Percentiles rank a stretch among this genome's conserved stretches.
Evolutionary conservation across 1,140 invertebrate genomes (phyloP).

Genomic region (Lasioglossum albipes): DNA sequence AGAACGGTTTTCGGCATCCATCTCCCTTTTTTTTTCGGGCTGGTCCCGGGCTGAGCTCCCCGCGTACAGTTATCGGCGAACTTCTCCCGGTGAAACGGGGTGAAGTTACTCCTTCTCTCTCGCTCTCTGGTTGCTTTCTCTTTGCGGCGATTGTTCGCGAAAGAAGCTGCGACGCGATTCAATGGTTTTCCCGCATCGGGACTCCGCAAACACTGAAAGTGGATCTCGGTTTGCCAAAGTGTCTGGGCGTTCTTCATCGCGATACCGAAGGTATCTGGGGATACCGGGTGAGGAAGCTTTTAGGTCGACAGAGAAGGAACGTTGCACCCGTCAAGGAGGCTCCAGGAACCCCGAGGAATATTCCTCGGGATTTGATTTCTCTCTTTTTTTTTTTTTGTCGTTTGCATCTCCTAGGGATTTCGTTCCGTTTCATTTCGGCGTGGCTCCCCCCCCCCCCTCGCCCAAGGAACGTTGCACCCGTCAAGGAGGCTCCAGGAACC

Average conservation of each 20-base stretch:
- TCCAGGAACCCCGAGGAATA: neutral
- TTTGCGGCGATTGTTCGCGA: neutral
- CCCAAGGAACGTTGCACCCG: neutral
- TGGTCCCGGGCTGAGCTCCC: no score
- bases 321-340: neutral
- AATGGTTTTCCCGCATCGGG: constrained; percentile 21
- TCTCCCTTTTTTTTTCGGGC: constrained; percentile 6
- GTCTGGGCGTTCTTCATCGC: constrained; percentile 34
- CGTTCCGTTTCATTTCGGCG: constrained; percentile 55
- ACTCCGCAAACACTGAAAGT: constrained; percentile 38
- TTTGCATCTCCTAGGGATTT: constrained; percentile 16
- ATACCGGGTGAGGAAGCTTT: neutral
- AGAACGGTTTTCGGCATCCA: constrained; percentile 1
- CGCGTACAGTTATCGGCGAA: no score
- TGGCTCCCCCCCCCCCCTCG: no score
- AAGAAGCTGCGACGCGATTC: constrained; percentile 29
- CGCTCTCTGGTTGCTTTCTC: no score
- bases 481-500: neutral
- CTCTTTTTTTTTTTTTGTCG: neutral
- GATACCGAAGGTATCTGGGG: neutral
- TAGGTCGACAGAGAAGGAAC: neutral
- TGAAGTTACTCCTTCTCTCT: no score
- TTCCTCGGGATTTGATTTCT: constrained; percentile 16
- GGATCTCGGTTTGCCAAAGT: constrained; percentile 37
- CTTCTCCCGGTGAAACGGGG: no score